Percentiles rank a stretch among this genome's conserved stretches.
phyloP scores from a whole-genome alignment of 2,797 vertebrate genomes.

The Lacerta agilis region DNA sequence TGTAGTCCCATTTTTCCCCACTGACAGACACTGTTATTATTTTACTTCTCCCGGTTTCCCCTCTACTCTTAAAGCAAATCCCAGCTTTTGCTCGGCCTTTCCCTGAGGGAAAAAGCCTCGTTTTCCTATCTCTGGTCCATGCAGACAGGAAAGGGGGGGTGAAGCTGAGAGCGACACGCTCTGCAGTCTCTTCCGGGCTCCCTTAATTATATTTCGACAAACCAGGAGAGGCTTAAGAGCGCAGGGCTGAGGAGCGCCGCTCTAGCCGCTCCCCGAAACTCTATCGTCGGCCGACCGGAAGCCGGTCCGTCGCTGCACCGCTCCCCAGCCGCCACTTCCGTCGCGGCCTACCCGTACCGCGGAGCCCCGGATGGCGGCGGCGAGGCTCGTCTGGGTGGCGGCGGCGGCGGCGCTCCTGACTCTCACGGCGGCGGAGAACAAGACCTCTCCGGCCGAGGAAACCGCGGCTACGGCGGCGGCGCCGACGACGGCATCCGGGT shows the following conservation, averaged over 20 bases:
- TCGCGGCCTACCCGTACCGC: neutral
- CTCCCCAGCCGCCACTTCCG: neutral
- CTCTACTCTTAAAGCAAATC: neutral
- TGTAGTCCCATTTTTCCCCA: neutral
- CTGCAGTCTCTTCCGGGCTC: too few species aligned
- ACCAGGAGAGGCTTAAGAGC: too few species aligned
- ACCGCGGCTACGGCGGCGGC: neutral
- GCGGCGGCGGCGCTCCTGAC: neutral
- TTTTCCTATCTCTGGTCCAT: neutral
- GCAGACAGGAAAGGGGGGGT: too few species aligned
- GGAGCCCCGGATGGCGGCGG: neutral
- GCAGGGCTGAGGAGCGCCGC: neutral
- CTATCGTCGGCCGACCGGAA: neutral
- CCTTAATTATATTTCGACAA: too few species aligned
- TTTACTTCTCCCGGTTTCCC: neutral
- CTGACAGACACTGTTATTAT: too few species aligned
- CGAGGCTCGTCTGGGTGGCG: neutral
- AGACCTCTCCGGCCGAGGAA: fast-evolving
- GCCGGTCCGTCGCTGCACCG: neutral
- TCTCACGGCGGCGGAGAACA: neutral
- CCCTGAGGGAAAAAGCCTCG: neutral
- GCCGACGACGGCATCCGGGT: neutral
- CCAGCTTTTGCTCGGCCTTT: neutral
- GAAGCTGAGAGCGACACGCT: neutral
- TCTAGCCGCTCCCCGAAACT: neutral